phyloP scores from a whole-genome alignment of 1,140 invertebrate genomes.

The Oryzaephilus surinamensis region DNA sequence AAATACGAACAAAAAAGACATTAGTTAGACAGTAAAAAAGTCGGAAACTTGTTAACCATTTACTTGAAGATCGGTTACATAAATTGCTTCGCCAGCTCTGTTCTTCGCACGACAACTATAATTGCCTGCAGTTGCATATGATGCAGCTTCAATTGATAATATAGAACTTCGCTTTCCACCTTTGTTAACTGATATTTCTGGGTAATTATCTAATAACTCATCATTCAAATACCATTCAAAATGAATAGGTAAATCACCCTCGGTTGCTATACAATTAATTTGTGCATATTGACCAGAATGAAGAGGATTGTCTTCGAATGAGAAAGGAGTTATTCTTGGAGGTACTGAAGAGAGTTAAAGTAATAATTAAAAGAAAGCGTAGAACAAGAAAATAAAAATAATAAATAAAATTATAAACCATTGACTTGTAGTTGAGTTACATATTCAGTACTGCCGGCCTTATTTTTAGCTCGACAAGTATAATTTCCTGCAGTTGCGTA shows the following conservation, averaged over 20 bases:
- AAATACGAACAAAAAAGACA: too few species aligned
- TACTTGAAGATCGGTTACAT: slow-evolving; percentile 49
- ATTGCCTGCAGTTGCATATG: slow-evolving; percentile 47
- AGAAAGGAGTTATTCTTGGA: slow-evolving; percentile 59
- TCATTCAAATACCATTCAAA: slow-evolving; percentile 57
- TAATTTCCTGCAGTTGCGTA: slow-evolving; percentile 65
- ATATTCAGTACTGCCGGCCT: slow-evolving; percentile 57
- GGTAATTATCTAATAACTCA: slow-evolving; percentile 35
- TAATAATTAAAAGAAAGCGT: slow-evolving; percentile 1
- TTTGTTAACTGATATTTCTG: slow-evolving; percentile 39
- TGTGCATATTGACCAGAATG: slow-evolving; percentile 62
- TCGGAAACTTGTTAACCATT: slow-evolving; percentile 41
- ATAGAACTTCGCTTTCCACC: slow-evolving; percentile 33
- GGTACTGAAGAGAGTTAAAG: slow-evolving; percentile 7
- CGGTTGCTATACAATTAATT: slow-evolving; percentile 58
- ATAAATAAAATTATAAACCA: slow-evolving; percentile 39
- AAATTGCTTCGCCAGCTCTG: slow-evolving; percentile 46
- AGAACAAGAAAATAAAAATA: slow-evolving; percentile 3
- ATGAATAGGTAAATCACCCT: slow-evolving; percentile 57
- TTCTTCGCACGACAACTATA: slow-evolving; percentile 55
- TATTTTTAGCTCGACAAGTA: slow-evolving; percentile 66
- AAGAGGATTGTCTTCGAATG: slow-evolving; percentile 52
- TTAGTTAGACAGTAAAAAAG: not conserved
- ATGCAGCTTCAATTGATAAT: slow-evolving; percentile 51
- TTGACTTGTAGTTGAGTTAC: slow-evolving; percentile 55